Evolutionary conservation across 2,797 vertebrate genomes (phyloP), one percentile per base, ranked within the genome.

Genomic region (Sparidentex hasta): DNA sequence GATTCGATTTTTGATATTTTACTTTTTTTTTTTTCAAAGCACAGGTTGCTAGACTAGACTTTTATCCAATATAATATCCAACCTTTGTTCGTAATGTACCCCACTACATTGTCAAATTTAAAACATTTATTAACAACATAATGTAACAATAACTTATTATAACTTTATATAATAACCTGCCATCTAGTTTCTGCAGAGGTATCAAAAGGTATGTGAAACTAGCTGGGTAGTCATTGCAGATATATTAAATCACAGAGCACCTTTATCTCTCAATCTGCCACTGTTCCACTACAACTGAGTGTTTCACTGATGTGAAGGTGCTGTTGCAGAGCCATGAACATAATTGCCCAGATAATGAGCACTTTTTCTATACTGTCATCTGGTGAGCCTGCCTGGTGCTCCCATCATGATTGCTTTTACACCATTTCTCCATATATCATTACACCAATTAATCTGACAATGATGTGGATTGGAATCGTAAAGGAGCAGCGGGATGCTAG

Each of bases 321-420:
- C 29, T 63, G 48, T 72, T 73, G 71, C 68, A 66, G 67, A 71
- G 67, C 71, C 52, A 11, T 77, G 63, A 61, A 62, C 58, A 61
- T 59, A 55, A 87, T 78, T 71, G 47, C 70, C 71, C 23, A 27
- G 54, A 62, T 79, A 79, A 85, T 62, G 50, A 71, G 65, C 48
- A 54, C 46, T 25, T 54, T 50, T 54, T 58, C 12, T 27, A 41
- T 55, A 33, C 8, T 48, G 64, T 69, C 64, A 79, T 73, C 14
- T 48, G 21, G 18, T 52, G 38, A 67, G 50, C 25, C 50, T 41
- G 71, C 48, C 25, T 23, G 21, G 12, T 64, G 20, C 55, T 63
- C 27, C 46, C 33, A 20, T 62, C 52, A 21, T 57, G n/a, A 61
- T 80, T 70, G 51, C 63, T 74, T 66, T 76, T 65, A 6, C 48